Evolutionary conservation across 1,140 invertebrate species (phyloP), one percentile per base, ranked within the genome.

Genomic region (Drosophila lacertosa): DNA sequence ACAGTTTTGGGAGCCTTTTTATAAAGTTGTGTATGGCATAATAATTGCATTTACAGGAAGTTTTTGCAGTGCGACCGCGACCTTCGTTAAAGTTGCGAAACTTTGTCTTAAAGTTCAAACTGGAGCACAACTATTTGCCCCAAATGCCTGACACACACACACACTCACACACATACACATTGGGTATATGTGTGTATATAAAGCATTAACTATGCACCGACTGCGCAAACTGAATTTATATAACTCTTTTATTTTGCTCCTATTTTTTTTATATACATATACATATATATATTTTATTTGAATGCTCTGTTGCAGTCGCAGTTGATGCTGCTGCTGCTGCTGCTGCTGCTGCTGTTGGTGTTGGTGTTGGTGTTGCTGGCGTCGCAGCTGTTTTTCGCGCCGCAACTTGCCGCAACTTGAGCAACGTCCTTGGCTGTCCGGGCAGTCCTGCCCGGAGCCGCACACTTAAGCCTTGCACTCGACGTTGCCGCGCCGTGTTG

Each of bases 41-140:
- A 54, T 81, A 60, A 75, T 65, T 80, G 81, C 74, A 86, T 78
- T 81, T 74, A 47, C 53, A 39, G 50, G 64, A 64, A 86, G 74
- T 76, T 65, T 72, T 68, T 80, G 78, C 75, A 47, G 63, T 57
- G 70, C 67, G 81, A 66, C 77, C 79, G 84, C 80, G 80, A 86
- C 81, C 81, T 84, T 84, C 82, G 77, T 83, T 83, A 86, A 83
- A 83, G 79, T 83, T 86, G 76, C 20, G 55, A 75, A 80, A 84
- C 80, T 89, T 89, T 89, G 79, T 78, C 76, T 89, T 84, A 77
- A 89, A 89, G 80, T 73, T 79, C 65, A 83, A 89, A 89, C 79
- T 89, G 65, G 83, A 89, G 74, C 84, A 89, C 76, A 80, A 89
- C 86, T 89, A 89, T 89, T 89, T 89, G 86, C 86, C 84, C 84